Base-by-base conservation (phyloP, 2,113 vertebrate species). In the Nematolebias whitei region DNA sequence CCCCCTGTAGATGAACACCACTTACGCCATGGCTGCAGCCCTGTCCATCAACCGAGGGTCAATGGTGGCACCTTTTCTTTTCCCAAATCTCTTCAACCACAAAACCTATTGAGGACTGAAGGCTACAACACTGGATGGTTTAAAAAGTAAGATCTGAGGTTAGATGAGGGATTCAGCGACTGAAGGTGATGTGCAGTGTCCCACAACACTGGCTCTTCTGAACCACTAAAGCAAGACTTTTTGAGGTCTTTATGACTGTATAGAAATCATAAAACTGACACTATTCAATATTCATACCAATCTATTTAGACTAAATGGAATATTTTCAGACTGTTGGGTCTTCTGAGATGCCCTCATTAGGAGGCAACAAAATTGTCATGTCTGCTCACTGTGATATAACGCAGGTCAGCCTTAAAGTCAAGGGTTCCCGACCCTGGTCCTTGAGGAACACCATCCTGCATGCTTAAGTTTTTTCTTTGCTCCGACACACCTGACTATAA, bases 21-120 rank as follows among this genome's bases (percentile, higher is more conserved):
- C 80, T 47, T 71, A 76, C 78, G 79, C 50, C 38, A n/a, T 1
- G 11, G 53, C 74, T 62, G 40, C 35, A 71, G 63, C 68, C 75
- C 51, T 5, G 59, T 75, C 68, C 72, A 40, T 63, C 24, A 47
- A 19, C 59, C 35, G 62, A 19, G 63, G 84, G 91, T 91, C 91
- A 76, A 91, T 92, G 86, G 23, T 12, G 4, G 43, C 57, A 49
- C 71, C 62, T 78, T 45, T 40, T 54, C 65, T 66, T 55, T 56
- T 50, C 41, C 45, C 70, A 49, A 51, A 74, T 69, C 84, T 83
- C 80, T 58, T 71, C 74, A 73, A 57, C 43, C 56, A 61, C 79
- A 80, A 70, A 82, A 62, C 53, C 67, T 71, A 81, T 80, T 79
- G 60, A 39, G 63, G 22, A 68, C 43, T 19, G 53, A 68, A 68